Percentiles rank a stretch among this genome's conserved stretches.
Evolutionary conservation across 2,113 vertebrate genomes (phyloP).

Genomic region (Sprattus sprattus): DNA sequence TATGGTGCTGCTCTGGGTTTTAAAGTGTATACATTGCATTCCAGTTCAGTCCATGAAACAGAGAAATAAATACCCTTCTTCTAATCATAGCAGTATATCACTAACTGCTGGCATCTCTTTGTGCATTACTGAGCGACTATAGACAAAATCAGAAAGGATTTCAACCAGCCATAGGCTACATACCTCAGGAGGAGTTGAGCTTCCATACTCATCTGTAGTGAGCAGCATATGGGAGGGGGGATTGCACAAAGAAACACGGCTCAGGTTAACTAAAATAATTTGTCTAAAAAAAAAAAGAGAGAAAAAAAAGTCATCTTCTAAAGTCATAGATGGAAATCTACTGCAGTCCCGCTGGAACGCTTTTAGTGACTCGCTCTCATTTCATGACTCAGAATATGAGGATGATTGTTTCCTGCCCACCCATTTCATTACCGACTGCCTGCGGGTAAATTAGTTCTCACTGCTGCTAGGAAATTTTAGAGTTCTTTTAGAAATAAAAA

Average conservation of each 20-base stretch:
- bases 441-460: background rate
- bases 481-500: background rate
- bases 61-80: too few relatives aligned
- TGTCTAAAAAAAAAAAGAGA: background rate
- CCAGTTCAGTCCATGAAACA: background rate
- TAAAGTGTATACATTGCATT: background rate
- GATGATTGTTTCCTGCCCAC: conserved; percentile 15
- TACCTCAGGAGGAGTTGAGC: background rate
- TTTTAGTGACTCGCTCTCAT: conserved; percentile 4
- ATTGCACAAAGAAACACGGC: background rate
- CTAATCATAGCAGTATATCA: background rate
- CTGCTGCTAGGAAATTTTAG: background rate
- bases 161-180: background rate
- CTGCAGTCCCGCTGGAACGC: background rate
- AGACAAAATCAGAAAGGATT: too few relatives aligned
- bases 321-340: background rate
- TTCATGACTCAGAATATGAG: background rate
- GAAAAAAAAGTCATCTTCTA: background rate
- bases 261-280: background rate
- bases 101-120: background rate
- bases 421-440: background rate
- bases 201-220: background rate
- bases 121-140: background rate
- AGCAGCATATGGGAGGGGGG: background rate
- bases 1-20: background rate